Evolutionary conservation across 2,113 vertebrate genomes (phyloP).

Genomic region (Dromaius novaehollandiae): DNA sequence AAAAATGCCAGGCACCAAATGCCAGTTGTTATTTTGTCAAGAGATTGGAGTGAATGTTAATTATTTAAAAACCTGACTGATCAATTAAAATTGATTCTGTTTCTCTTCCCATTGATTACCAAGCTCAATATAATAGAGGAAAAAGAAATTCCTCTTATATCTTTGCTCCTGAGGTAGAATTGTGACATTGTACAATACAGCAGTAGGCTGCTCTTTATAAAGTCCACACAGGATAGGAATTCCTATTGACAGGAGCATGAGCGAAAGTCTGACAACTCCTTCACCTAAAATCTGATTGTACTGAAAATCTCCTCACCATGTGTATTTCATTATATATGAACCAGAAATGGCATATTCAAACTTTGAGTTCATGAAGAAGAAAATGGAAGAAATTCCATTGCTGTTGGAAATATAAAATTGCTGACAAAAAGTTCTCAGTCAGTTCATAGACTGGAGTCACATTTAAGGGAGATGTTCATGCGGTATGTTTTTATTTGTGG

Average conservation of each 20-base stretch:
- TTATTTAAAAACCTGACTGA: conserved; percentile 73
- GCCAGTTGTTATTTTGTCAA: conserved; percentile 63
- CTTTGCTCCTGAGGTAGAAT: conserved; percentile 27
- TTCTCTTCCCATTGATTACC: conserved; percentile 72
- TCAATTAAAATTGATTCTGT: conserved; percentile 78
- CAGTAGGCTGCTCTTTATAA: conserved; percentile 15
- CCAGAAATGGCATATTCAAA: background rate
- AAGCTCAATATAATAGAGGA: conserved; percentile 31
- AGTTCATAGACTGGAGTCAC: background rate
- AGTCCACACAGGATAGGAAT: conserved; percentile 29
- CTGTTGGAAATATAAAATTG: background rate
- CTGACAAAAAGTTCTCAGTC: background rate
- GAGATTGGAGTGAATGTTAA: conserved; percentile 59
- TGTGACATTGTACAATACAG: background rate
- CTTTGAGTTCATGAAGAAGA: background rate
- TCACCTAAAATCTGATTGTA: background rate
- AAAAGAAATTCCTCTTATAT: conserved; percentile 47
- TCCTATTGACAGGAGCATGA: background rate
- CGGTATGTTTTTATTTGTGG: background rate
- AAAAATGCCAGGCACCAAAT: conserved; percentile 42
- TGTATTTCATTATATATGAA: background rate
- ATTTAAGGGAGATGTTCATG: background rate
- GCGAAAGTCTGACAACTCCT: background rate
- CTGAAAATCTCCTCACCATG: background rate
- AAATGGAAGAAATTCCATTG: background rate